Base-by-base conservation (phyloP, 1,140 invertebrate species). In the Zaprionus kolodkinae region DNA sequence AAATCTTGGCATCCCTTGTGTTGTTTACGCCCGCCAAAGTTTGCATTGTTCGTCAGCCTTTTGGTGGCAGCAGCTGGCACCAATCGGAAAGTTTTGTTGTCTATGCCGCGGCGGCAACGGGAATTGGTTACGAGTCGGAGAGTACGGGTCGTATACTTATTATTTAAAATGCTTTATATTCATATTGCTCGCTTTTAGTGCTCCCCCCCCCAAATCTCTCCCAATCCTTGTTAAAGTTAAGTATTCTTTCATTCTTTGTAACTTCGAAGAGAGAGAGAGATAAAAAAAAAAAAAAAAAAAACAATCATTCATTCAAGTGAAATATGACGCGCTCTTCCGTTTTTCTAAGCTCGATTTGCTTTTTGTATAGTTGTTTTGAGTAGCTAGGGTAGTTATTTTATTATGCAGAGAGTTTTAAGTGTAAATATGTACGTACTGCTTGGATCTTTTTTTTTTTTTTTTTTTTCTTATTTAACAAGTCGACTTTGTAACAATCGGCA, bases 21-120 rank as follows among this genome's bases (percentile, higher is more conserved):
- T 84, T 88, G 80, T 78, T 88, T 82, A 72, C 66, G 84, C 73
- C 73, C 80, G 60, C 54, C 54, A 87, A 88, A 88, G 63, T 87
- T 87, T 77, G 27, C 76, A 78, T 79, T 76, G 76, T 63, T 82
- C 76, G 79, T 79, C 72, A 67, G 72, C 50, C 50, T 56, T 56
- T 56, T 65, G 67, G 56, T 70, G 67, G 72, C 72, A 74, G 72
- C 66, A 74, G 72, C 66, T 74, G 66, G 52, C 66, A 63, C 66
- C 66, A 74, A 70, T 74, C 72, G 66, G 70, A 74, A 74, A n/a
- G 70, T 74, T 74, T 74, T 74, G 25, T 74, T 69, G 69, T 35
- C 52, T 62, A 50, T 50, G 3, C 45, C 45, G 10, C 45, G 17
- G 40, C 40, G 45, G 15, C 12, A 10, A 17, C 33, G 38, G 12